Base-by-base conservation (phyloP, 2,797 vertebrate species). In the Gallinago nigripennis region DNA sequence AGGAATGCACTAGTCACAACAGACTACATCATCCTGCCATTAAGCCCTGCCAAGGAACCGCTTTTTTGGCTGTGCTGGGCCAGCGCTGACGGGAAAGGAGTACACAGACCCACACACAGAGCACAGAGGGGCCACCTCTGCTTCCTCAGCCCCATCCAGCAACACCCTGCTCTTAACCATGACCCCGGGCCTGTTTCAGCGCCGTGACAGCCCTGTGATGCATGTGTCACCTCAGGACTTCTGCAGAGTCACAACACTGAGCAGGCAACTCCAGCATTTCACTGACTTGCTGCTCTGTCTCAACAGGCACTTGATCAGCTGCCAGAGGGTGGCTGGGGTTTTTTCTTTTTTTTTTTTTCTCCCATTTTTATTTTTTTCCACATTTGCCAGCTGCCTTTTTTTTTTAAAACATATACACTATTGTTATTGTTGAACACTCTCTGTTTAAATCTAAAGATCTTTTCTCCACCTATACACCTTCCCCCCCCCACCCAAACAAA, bases 1-100 rank as follows among this genome's bases (percentile, higher is more conserved):
- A 98, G 98, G 98, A 99, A 98, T 98, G 98, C 97, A 97, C 97
- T 97, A 98, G 98, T 99, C 98, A 98, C 98, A 99, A 98, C 98
- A 98, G 98, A 98, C 98, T 98, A 98, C 98, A 98, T 98, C 98
- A 98, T 97, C 96, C 98, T 97, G 98, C 98, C 98, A 98, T 98
- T 98, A 98, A 97, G 94, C 97, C 92, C 97, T 98, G 98, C 97
- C 98, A 98, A 98, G 97, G 98, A 98, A 98, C 98, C 60, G 97
- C 97, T 98, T 98, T 98, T 98, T 98, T 96, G 98, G 97, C 98
- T 92, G 65, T 86, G 82, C 97, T 86, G 96, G 96, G 97, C 97
- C 96, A 96, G 97, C 97, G 95, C 90, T 98, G 98, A 98, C 97
- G 98, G 98, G 98, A 98, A 98, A 98, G 96, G 88, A 98, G 96